Conservation (phyloP, 2,888 invertebrate genomes). For the Tiliacea citrago region DNA sequence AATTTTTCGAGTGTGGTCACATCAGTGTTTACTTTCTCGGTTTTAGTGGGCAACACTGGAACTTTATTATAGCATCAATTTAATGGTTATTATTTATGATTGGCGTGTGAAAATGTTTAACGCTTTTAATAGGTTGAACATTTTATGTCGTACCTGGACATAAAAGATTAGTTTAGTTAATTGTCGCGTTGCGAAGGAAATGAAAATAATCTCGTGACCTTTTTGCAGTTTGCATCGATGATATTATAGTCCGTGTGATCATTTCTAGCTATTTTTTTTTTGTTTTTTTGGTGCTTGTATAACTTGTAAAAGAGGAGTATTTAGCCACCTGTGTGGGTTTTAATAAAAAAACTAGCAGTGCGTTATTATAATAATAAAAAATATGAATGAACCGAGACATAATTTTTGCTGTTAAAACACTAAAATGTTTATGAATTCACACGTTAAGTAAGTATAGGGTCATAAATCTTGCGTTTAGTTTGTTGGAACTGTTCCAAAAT, state of each 20-base stretch:
- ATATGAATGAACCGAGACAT: slow-evolving; percentile 60
- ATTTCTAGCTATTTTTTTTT: slow-evolving; percentile 17
- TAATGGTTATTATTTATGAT: slow-evolving; percentile 84
- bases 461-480: slow-evolving; percentile 70
- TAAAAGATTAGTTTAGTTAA: slow-evolving; percentile 67
- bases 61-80: slow-evolving; percentile 79
- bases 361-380: slow-evolving; percentile 29
- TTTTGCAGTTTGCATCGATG: slow-evolving; percentile 53
- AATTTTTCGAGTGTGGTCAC: slow-evolving; percentile 75
- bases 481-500: slow-evolving; percentile 74
- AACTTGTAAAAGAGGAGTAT: slow-evolving; percentile 42
- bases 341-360: slow-evolving; percentile 22
- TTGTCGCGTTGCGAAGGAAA: slow-evolving; percentile 60
- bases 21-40: slow-evolving; percentile 77
- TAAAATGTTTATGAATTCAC: slow-evolving; percentile 66
- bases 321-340: slow-evolving; percentile 32
- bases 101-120: slow-evolving; percentile 83
- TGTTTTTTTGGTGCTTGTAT: slow-evolving; percentile 12
- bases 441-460: slow-evolving; percentile 62
- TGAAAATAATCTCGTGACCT: slow-evolving; percentile 47
- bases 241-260: slow-evolving; percentile 28
- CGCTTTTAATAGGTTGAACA: slow-evolving; percentile 74
- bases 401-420: slow-evolving; percentile 61
- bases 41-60: slow-evolving; percentile 73
- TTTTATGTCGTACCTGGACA: slow-evolving; percentile 69